Conservation (phyloP, 2,888 invertebrate genomes). For the Drosophila borborema region DNA sequence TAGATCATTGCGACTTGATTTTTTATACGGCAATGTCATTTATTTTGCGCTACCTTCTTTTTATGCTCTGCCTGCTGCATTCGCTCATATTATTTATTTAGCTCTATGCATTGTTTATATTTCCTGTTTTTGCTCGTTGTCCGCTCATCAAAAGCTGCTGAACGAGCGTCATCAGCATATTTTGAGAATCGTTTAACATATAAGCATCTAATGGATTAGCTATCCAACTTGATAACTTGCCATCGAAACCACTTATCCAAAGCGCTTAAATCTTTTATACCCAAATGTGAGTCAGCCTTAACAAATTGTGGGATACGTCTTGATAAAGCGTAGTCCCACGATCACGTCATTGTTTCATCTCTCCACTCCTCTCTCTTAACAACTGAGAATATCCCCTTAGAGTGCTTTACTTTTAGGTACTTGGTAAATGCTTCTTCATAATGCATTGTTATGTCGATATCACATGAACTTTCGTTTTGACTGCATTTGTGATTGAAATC, state of each 20-base stretch:
- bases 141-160: slow-evolving; percentile 1
- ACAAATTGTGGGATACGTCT: background rate
- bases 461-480: background rate
- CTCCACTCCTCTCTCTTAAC: background rate
- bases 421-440: background rate
- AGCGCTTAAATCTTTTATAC: slow-evolving; percentile 32
- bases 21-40: slow-evolving; percentile 21
- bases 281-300: slow-evolving; percentile 36
- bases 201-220: slow-evolving; percentile 58
- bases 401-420: background rate
- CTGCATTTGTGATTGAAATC: slow-evolving; percentile 8
- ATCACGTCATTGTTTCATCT: slow-evolving; percentile 66
- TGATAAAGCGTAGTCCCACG: slow-evolving; percentile 34
- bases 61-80: slow-evolving; percentile 29
- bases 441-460: background rate
- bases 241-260: slow-evolving; percentile 57
- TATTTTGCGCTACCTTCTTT: slow-evolving; percentile 26
- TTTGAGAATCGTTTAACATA: slow-evolving; percentile 49
- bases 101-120: slow-evolving; percentile 63
- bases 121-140: slow-evolving; percentile 61
- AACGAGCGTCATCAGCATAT: slow-evolving; percentile 50
- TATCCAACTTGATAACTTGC: slow-evolving; percentile 57
- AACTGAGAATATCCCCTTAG: background rate
- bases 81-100: slow-evolving; percentile 38
- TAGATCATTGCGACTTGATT: background rate